Evolutionary conservation across 2,797 vertebrate species (phyloP).

Genomic region (Acridotheres tristis): DNA sequence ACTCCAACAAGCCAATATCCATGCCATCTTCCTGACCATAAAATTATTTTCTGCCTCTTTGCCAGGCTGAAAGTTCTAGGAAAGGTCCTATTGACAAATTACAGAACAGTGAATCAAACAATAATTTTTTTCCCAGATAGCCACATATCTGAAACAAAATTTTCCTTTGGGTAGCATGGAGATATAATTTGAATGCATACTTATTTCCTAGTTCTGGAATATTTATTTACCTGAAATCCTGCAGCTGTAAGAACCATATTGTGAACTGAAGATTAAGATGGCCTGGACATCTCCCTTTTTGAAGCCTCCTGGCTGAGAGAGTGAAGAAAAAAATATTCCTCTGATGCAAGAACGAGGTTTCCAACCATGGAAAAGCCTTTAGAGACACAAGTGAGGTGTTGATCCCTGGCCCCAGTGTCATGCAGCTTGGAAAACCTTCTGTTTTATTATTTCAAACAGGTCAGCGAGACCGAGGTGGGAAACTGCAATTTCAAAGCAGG

Average conservation of each 20-base stretch:
- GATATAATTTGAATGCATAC: background rate
- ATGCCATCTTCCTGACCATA: background rate
- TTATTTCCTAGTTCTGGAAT: background rate
- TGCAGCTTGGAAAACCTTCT: background rate
- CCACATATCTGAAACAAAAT: background rate
- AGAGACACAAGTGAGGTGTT: slow-evolving; percentile 4
- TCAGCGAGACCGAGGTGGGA: background rate
- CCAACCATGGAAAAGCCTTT: background rate
- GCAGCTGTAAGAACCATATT: background rate
- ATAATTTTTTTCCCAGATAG: background rate
- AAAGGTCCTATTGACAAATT: background rate
- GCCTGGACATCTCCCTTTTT: background rate
- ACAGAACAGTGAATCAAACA: background rate
- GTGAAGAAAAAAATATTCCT: background rate
- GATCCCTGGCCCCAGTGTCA: background rate
- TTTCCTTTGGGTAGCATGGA: background rate
- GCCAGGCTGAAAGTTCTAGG: slow-evolving; percentile 12
- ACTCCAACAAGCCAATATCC: background rate
- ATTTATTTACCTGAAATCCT: slow-evolving; percentile 15
- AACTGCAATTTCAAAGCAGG: background rate
- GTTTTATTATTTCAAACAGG: slow-evolving; percentile 4
- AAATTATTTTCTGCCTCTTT: slow-evolving; percentile 16
- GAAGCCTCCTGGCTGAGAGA: background rate
- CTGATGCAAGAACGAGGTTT: slow-evolving; percentile 8
- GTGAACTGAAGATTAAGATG: background rate